These are phyloP conservation scores for Saccostrea glomerata DNA, from an alignment of 1,140 invertebrate genomes.

Conservation along the genomic window DNA sequence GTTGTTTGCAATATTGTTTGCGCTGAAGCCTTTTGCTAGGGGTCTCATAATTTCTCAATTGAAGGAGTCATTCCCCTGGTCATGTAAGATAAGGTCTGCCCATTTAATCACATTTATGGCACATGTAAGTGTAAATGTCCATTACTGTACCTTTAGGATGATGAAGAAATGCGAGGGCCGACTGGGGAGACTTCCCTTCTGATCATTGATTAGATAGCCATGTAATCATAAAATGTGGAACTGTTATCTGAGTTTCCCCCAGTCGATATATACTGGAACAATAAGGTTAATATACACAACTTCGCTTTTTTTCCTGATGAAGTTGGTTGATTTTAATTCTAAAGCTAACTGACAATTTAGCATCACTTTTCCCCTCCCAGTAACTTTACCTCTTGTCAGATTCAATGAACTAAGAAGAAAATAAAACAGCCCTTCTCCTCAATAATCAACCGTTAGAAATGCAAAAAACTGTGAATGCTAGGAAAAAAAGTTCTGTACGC, in stretches of 20 bases:
- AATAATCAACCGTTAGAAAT: too few species aligned
- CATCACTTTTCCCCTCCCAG: neutral
- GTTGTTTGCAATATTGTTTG: constrained; percentile 21
- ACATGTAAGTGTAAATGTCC: constrained; percentile 20
- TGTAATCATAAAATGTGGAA: neutral
- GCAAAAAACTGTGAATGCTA: too few species aligned
- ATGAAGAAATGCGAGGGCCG: constrained; percentile 21
- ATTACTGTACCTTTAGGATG: neutral
- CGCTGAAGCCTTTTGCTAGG: neutral
- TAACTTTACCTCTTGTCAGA: neutral
- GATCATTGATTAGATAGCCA: neutral
- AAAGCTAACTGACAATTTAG: neutral
- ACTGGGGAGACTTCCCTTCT: neutral
- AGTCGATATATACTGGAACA: neutral
- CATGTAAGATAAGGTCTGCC: constrained; percentile 26
- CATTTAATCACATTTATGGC: constrained; percentile 31
- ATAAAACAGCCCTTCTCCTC: neutral
- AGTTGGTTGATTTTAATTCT: neutral
- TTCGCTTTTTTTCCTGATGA: neutral
- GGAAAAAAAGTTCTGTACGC: too few species aligned
- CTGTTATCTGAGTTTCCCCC: neutral
- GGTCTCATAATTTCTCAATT: constrained; percentile 28
- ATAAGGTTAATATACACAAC: neutral
- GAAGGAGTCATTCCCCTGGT: constrained; percentile 9
- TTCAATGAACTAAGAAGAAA: neutral